These are phyloP conservation scores for Tuberolachnus salignus DNA, from an alignment of 2,888 invertebrate species.

Conservation along the genomic window DNA sequence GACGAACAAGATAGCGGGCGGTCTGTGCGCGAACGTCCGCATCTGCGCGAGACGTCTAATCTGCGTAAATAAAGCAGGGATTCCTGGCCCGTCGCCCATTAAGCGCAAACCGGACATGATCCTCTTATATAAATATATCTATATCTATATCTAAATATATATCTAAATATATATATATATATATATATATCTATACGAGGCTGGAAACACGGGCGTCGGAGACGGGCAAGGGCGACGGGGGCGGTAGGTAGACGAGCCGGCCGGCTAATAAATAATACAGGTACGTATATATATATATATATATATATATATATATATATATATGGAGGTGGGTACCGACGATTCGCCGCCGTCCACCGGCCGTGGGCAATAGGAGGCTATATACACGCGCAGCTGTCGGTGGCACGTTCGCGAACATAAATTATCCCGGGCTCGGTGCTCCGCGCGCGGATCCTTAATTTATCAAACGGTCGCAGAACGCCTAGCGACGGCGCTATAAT, in stretches of 20 bases:
- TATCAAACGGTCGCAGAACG: conserved; percentile 53
- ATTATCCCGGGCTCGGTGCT: conserved; percentile 34
- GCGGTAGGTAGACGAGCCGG: background rate
- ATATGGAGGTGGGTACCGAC: background rate
- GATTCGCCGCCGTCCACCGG: background rate
- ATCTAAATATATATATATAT: too few relatives aligned
- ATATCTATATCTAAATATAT: too few relatives aligned
- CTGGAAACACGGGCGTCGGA: conserved; percentile 23
- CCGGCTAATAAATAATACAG: conserved; percentile 52
- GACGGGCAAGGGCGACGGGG: too few relatives aligned
- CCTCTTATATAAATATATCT: too few relatives aligned
- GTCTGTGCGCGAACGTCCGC: conserved; percentile 34
- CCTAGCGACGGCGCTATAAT: conserved; percentile 31
- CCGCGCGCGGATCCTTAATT: conserved; percentile 50
- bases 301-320: background rate
- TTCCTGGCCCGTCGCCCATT: conserved; percentile 53
- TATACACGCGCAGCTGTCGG: conserved; percentile 26
- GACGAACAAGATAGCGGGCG: conserved; percentile 28
- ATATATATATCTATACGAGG: too few relatives aligned
- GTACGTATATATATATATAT: background rate
- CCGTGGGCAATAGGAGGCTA: conserved; percentile 34
- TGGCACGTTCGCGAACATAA: conserved; percentile 52
- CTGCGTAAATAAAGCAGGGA: conserved; percentile 53
- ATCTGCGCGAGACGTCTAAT: conserved; percentile 50
- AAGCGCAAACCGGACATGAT: conserved; percentile 55